These are phyloP conservation scores for Macheiramphus alcinus DNA, from an alignment of 2,113 vertebrate species.

Conservation along the genomic window DNA sequence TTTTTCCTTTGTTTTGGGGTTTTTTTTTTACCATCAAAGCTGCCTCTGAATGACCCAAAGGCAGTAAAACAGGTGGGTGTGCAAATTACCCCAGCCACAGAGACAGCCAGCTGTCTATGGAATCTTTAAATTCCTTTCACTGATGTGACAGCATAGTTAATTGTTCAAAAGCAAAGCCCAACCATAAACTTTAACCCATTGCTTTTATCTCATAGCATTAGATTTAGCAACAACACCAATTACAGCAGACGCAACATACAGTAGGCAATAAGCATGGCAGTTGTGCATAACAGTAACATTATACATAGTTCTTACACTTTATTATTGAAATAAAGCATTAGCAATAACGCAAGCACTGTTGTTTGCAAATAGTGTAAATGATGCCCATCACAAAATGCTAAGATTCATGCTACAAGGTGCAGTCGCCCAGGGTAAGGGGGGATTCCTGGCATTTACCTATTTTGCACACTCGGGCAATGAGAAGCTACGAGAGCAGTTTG, in stretches of 20 bases:
- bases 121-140: neutral
- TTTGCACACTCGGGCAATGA: neutral
- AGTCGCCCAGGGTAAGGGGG: neutral
- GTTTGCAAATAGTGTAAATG: neutral
- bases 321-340: neutral
- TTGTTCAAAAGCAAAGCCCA: neutral
- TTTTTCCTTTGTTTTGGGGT: neutral
- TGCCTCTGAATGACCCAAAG: neutral
- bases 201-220: neutral
- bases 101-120: neutral
- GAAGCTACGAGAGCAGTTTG: neutral
- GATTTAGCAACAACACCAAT: neutral
- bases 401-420: neutral
- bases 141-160: neutral
- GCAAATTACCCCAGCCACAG: neutral
- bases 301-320: neutral
- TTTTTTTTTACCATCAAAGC: neutral
- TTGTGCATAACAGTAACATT: neutral
- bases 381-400: accelerated
- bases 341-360: neutral
- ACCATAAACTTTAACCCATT: neutral
- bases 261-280: neutral
- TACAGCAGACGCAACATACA: accelerated
- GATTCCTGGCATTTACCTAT: neutral
- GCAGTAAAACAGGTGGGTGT: neutral